phyloP scores from a whole-genome alignment of 2,888 invertebrate species.

The Dolichomitus sp. region DNA sequence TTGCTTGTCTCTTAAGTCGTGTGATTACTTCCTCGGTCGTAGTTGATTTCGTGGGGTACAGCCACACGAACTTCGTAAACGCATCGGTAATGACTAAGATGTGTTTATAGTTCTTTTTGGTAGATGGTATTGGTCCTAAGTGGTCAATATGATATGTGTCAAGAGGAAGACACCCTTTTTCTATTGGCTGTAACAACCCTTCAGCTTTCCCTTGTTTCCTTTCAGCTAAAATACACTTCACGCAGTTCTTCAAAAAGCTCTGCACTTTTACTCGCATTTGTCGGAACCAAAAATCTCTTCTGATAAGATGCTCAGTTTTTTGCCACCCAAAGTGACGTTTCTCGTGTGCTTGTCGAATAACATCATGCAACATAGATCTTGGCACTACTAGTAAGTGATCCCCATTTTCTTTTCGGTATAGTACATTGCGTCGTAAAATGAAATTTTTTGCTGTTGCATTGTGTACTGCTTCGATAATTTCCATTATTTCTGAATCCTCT shows the following conservation, averaged over 20 bases:
- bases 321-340: conserved; percentile 27
- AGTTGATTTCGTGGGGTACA: conserved; percentile 49
- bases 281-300: conserved; percentile 74
- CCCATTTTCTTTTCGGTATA: too few relatives aligned
- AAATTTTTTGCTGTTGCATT: conserved; percentile 2
- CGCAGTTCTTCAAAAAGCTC: conserved; percentile 56
- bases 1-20: background rate
- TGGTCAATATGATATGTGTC: conserved; percentile 80
- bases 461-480: conserved; percentile 14
- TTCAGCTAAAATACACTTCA: conserved; percentile 63
- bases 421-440: too few relatives aligned
- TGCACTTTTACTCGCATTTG: conserved; percentile 54
- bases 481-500: conserved; percentile 8
- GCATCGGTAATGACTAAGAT: conserved; percentile 60
- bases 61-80: conserved; percentile 70
- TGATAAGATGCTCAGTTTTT: conserved; percentile 46
- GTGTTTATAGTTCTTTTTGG: conserved; percentile 69
- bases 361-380: conserved; percentile 33
- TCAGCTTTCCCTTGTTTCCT: conserved; percentile 77
- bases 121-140: conserved; percentile 77
- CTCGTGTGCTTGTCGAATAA: conserved; percentile 41
- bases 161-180: conserved; percentile 77
- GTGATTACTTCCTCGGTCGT: conserved; percentile 74
- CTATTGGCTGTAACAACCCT: conserved; percentile 77
- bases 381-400: conserved; percentile 41